Evolutionary conservation across 2,113 vertebrate species (phyloP).

Genomic region (Raja brachyura): DNA sequence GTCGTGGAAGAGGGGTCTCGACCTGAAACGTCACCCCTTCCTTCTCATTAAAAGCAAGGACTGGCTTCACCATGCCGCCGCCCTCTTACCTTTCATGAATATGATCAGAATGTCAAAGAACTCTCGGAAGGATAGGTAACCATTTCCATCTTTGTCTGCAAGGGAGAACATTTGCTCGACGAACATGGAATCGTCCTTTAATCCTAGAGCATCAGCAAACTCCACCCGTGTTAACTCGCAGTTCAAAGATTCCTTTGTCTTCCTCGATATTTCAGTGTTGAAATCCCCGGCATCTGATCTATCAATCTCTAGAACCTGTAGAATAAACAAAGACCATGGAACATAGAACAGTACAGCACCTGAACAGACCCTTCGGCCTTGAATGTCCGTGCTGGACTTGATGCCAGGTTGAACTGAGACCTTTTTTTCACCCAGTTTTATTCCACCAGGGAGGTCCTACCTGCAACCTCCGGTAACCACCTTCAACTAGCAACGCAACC

Average conservation of each 20-base stretch:
- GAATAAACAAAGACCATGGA: neutral
- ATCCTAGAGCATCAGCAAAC: conserved; percentile 78
- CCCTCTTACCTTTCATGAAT: conserved; percentile 84
- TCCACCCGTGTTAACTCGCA: conserved; percentile 83
- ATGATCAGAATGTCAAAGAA: conserved; percentile 87
- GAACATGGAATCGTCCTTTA: conserved; percentile 79
- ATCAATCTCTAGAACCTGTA: conserved; percentile 80
- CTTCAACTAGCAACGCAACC: too few species aligned
- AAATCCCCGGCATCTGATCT: conserved; percentile 65
- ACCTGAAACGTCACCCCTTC: too few species aligned
- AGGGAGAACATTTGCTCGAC: conserved; percentile 92
- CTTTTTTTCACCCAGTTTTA: too few species aligned
- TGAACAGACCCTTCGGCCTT: too few species aligned
- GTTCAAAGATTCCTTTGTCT: conserved; percentile 68
- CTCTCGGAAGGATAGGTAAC: conserved; percentile 90
- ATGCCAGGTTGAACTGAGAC: too few species aligned
- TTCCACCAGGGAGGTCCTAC: too few species aligned
- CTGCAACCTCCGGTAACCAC: too few species aligned
- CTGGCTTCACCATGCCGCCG: neutral
- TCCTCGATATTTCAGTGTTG: conserved; percentile 57
- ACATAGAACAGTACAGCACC: too few species aligned
- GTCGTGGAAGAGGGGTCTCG: too few species aligned
- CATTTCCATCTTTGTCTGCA: conserved; percentile 88
- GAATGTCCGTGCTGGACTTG: too few species aligned
- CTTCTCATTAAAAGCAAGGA: too few species aligned